Conservation (phyloP, 2,888 invertebrate genomes). For the Halictus quadricinctus region DNA sequence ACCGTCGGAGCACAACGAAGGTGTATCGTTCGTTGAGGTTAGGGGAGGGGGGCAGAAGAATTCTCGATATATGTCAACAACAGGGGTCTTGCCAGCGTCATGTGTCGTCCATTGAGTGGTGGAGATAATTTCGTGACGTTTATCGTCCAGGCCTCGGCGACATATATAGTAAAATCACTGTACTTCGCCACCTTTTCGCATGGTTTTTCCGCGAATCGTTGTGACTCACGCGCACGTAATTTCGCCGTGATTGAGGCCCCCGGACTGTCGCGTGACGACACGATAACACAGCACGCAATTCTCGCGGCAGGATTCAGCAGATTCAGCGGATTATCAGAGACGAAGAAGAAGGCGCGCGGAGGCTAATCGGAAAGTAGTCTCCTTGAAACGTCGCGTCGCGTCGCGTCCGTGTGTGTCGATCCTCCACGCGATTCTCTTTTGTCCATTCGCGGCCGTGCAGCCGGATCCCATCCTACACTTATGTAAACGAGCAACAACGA, state of each 20-base stretch:
- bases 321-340: constrained; percentile 28
- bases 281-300: neutral
- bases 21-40: neutral
- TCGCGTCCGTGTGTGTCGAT: constrained; percentile 24
- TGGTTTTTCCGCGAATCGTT: neutral
- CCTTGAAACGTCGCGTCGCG: constrained; percentile 55
- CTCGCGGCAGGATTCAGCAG: neutral
- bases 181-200: neutral
- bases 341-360: neutral
- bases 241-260: neutral
- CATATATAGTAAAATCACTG: no score
- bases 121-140: no score
- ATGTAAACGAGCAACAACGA: constrained; percentile 48
- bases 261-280: neutral
- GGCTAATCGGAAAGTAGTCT: constrained; percentile 50
- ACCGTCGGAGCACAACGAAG: neutral
- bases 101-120: no score
- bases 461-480: constrained; percentile 36
- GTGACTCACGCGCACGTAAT: neutral
- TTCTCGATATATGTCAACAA: neutral
- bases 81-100: no score
- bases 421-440: constrained; percentile 55
- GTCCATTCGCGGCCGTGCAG: constrained; percentile 36
- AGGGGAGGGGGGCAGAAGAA: neutral
- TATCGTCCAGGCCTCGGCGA: no score